These are phyloP conservation scores for Agonopterix subpropinquella DNA, from an alignment of 2,888 invertebrate genomes.

Conservation along the genomic window DNA sequence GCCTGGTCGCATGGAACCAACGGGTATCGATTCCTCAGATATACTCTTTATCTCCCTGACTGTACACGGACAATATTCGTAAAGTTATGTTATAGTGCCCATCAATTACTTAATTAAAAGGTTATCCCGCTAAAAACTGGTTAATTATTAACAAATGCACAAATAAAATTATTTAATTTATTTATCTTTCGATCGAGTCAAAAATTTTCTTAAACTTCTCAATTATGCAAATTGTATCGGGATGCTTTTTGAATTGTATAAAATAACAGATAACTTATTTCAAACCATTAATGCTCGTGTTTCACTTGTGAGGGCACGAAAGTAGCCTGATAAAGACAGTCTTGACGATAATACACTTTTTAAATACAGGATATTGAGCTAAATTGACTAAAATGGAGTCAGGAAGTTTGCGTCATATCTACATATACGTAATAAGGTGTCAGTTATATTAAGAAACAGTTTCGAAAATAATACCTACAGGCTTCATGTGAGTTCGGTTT, in stretches of 20 bases:
- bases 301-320: neutral
- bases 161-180: slow-evolving; percentile 8
- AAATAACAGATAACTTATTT: slow-evolving; percentile 7
- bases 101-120: slow-evolving; percentile 13
- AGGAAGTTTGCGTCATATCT: slow-evolving; percentile 34
- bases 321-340: neutral
- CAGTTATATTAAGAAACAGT: slow-evolving; percentile 45
- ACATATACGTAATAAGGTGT: slow-evolving; percentile 52
- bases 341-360: slow-evolving; percentile 3
- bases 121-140: neutral
- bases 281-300: neutral
- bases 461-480: slow-evolving; percentile 38
- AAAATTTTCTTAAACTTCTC: slow-evolving; percentile 6
- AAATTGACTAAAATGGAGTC: slow-evolving; percentile 14
- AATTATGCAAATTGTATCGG: slow-evolving; percentile 7
- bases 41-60: slow-evolving; percentile 24
- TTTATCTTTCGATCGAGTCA: slow-evolving; percentile 1
- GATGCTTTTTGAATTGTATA: neutral
- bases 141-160: slow-evolving; percentile 1
- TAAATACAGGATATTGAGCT: slow-evolving; percentile 1
- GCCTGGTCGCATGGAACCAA: slow-evolving; percentile 1
- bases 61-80: slow-evolving; percentile 10
- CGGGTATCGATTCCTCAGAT: slow-evolving; percentile 30
- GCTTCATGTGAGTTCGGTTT: slow-evolving; percentile 46
- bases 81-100: slow-evolving; percentile 7